Conservation (phyloP, 1,140 invertebrate genomes). For the Magallana gigas region DNA sequence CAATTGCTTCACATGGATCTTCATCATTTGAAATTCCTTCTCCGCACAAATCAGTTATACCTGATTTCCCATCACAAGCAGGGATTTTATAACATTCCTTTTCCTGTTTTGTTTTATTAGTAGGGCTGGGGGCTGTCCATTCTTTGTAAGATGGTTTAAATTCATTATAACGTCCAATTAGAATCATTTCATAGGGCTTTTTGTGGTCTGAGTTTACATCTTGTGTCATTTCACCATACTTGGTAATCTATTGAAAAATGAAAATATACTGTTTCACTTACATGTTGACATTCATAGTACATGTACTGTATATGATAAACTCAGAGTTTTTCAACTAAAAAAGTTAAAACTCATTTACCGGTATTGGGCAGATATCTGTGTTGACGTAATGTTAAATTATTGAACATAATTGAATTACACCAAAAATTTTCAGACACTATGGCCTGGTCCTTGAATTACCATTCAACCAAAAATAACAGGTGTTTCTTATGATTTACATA, state of each 20-base stretch:
- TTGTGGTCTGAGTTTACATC: constrained; percentile 86
- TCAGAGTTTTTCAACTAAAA: too few species aligned
- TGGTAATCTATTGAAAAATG: constrained; percentile 83
- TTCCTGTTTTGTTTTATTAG: background rate
- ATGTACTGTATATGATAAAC: too few species aligned
- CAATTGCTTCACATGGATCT: background rate
- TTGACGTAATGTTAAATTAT: too few species aligned
- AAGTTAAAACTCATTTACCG: too few species aligned
- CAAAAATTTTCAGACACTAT: too few species aligned
- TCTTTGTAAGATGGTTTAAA: background rate
- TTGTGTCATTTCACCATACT: constrained; percentile 85
- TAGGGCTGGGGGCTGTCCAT: background rate
- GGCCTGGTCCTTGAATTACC: too few species aligned
- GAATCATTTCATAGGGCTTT: constrained; percentile 91
- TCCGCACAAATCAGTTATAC: background rate
- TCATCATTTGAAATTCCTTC: background rate
- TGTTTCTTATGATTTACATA: too few species aligned
- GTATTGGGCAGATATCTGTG: too few species aligned
- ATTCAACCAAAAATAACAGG: too few species aligned
- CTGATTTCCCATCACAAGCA: background rate
- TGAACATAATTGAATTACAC: too few species aligned
- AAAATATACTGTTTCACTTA: background rate
- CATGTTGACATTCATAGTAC: too few species aligned
- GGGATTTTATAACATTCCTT: background rate
- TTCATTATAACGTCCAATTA: constrained; percentile 81